These are phyloP conservation scores for Chrysolina haemoptera DNA, from an alignment of 2,888 invertebrate genomes.

Conservation along the genomic window DNA sequence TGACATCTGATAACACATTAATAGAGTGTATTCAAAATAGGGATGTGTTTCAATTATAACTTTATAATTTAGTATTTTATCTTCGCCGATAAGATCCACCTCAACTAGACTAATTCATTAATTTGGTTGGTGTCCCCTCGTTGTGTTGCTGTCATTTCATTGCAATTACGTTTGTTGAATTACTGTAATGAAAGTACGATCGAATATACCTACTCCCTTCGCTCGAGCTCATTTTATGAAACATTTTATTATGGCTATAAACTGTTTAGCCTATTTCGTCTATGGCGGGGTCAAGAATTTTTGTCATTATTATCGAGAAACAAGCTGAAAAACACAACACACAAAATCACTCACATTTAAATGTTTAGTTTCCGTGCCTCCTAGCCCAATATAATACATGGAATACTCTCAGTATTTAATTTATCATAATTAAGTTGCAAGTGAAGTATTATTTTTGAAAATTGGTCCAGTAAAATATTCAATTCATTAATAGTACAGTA, in stretches of 20 bases:
- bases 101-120: conserved; percentile 34
- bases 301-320: neutral
- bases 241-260: conserved; percentile 2
- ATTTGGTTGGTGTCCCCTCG: neutral
- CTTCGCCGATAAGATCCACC: conserved; percentile 24
- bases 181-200: conserved; percentile 4
- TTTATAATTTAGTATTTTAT: conserved; percentile 38
- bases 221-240: neutral
- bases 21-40: conserved; percentile 23
- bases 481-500: too few species aligned
- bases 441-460: too few species aligned
- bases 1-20: conserved; percentile 28
- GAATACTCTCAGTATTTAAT: too few species aligned
- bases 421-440: too few species aligned
- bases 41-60: conserved; percentile 39
- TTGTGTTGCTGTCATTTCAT: neutral
- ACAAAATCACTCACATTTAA: too few species aligned
- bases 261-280: neutral
- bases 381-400: too few species aligned
- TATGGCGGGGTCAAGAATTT: neutral
- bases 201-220: neutral
- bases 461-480: too few species aligned
- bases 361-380: too few species aligned
- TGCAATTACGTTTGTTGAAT: neutral
- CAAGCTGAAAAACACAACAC: too few species aligned